Evolutionary conservation across 2,888 invertebrate genomes (phyloP).

Genomic region (Phyto melanocephala): DNA sequence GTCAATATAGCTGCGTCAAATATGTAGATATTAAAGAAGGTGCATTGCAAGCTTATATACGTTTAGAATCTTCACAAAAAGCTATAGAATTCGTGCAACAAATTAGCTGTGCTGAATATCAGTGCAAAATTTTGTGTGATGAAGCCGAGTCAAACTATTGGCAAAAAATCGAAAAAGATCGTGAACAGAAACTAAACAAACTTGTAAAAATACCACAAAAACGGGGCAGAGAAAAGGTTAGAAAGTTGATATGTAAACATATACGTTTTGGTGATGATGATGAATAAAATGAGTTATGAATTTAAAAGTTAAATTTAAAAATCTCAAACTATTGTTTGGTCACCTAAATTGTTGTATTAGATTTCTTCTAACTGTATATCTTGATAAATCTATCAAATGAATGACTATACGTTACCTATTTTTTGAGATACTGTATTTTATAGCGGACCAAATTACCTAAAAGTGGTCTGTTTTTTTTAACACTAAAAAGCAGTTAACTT

Average conservation of each 20-base stretch:
- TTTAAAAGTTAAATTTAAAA: not conserved
- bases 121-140: slow-evolving; percentile 80
- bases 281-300: slow-evolving; percentile 45
- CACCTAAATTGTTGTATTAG: too few relatives aligned
- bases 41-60: slow-evolving; percentile 83
- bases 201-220: slow-evolving; percentile 74
- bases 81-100: slow-evolving; percentile 76
- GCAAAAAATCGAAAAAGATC: slow-evolving; percentile 85
- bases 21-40: slow-evolving; percentile 91
- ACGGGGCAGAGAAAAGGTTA: slow-evolving; percentile 75
- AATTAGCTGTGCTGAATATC: slow-evolving; percentile 75
- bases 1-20: slow-evolving; percentile 83
- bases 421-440: too few relatives aligned
- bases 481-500: too few relatives aligned
- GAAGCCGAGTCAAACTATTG: slow-evolving; percentile 89
- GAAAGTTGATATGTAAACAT: slow-evolving; percentile 73
- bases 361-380: too few relatives aligned
- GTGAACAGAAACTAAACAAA: slow-evolving; percentile 76
- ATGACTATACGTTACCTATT: too few relatives aligned
- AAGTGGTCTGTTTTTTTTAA: too few relatives aligned
- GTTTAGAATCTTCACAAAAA: slow-evolving; percentile 81
- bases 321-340: not conserved
- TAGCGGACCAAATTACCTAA: too few relatives aligned
- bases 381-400: too few relatives aligned
- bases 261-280: slow-evolving; percentile 76